Percentiles rank a stretch among this genome's conserved stretches.
Evolutionary conservation across 2,888 invertebrate species (phyloP).

Genomic region (Trypoxylon attenuatum): DNA sequence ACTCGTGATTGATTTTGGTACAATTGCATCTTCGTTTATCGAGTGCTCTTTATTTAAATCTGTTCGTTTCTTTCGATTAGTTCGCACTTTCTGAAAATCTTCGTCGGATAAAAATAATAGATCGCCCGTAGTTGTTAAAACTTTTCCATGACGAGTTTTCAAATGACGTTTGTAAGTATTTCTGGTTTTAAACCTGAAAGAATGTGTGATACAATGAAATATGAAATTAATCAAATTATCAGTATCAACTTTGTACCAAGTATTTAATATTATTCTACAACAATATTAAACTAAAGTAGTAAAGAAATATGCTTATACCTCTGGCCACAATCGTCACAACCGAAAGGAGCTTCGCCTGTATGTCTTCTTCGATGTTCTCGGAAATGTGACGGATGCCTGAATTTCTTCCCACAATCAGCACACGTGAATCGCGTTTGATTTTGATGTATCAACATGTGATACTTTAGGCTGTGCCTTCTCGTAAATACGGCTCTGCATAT

Average conservation of each 20-base stretch:
- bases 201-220: too few relatives aligned
- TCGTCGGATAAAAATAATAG: conserved; percentile 75
- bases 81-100: conserved; percentile 73
- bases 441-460: conserved; percentile 79
- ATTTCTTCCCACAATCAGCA: conserved; percentile 77
- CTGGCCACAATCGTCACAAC: conserved; percentile 75
- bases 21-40: conserved; percentile 45
- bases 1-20: conserved; percentile 53
- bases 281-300: too few relatives aligned
- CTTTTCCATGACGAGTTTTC: conserved; percentile 77
- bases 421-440: conserved; percentile 79
- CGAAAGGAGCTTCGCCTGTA: conserved; percentile 76
- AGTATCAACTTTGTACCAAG: too few relatives aligned
- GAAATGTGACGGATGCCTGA: conserved; percentile 79
- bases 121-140: conserved; percentile 76
- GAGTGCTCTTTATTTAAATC: conserved; percentile 41
- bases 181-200: conserved; percentile 77
- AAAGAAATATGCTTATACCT: conserved; percentile 54
- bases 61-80: conserved; percentile 64
- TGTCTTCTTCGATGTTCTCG: conserved; percentile 78
- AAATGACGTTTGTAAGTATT: conserved; percentile 79
- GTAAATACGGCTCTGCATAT: conserved; percentile 78
- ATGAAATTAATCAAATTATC: too few relatives aligned
- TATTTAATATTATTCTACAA: too few relatives aligned
- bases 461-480: conserved; percentile 78